These are phyloP conservation scores for Trichonephila inaurata DNA, from an alignment of 1,140 invertebrate species.

Conservation along the genomic window DNA sequence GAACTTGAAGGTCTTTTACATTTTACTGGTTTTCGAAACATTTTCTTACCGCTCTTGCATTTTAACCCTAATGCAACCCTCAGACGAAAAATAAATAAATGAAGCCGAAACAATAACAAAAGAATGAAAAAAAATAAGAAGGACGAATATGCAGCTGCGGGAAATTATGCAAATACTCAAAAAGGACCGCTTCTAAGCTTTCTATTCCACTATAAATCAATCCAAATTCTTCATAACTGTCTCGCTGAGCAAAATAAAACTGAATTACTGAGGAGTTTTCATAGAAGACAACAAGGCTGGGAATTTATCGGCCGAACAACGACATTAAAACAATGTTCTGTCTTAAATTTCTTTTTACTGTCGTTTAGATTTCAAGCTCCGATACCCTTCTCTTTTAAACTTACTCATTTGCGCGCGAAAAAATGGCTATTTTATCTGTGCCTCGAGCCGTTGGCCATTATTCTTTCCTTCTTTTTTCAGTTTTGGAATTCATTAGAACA, in stretches of 20 bases:
- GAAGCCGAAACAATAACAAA: background rate
- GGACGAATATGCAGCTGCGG: slow-evolving; percentile 28
- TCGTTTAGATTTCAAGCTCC: slow-evolving; percentile 73
- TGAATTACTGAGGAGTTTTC: slow-evolving; percentile 53
- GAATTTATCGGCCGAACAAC: slow-evolving; percentile 60
- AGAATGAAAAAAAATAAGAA: background rate
- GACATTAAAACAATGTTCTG: slow-evolving; percentile 71
- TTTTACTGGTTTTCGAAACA: background rate
- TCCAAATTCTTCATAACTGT: slow-evolving; percentile 72
- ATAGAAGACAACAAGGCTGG: background rate
- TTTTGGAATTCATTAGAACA: slow-evolving; percentile 30
- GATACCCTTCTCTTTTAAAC: slow-evolving; percentile 41
- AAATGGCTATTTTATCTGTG: slow-evolving; percentile 62
- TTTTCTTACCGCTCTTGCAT: background rate
- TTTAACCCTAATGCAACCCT: background rate
- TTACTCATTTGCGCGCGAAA: slow-evolving; percentile 61
- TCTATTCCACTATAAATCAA: slow-evolving; percentile 63
- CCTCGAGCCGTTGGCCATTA: slow-evolving; percentile 32
- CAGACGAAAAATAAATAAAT: background rate
- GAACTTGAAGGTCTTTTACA: slow-evolving; percentile 14
- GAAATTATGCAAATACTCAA: slow-evolving; percentile 66
- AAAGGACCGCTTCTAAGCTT: slow-evolving; percentile 33
- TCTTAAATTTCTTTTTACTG: slow-evolving; percentile 72
- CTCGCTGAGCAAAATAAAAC: slow-evolving; percentile 58
- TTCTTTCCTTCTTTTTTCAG: slow-evolving; percentile 12